Percentiles rank a stretch among this genome's conserved stretches.
phyloP scores from a whole-genome alignment of 1,140 invertebrate species.

The Drosophila mojavensis region DNA sequence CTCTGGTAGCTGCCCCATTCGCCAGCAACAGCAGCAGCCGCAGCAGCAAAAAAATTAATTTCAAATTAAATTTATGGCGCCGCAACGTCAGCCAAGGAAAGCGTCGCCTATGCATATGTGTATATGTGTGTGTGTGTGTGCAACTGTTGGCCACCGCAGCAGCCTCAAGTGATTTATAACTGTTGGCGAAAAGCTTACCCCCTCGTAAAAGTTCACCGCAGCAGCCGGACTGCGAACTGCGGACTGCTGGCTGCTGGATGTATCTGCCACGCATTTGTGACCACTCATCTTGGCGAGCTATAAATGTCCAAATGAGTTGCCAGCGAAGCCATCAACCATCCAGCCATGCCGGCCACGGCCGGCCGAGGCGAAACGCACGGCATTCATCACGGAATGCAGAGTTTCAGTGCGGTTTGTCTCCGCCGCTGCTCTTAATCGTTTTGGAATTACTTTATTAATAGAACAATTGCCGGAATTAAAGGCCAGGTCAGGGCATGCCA shows the following conservation, averaged over 20 bases:
- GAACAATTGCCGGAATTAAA: slow-evolving; percentile 67
- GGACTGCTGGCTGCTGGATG: slow-evolving; percentile 12
- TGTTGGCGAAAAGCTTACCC: slow-evolving; percentile 47
- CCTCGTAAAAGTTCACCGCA: slow-evolving; percentile 51
- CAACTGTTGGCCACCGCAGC: slow-evolving; percentile 22
- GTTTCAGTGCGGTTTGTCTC: slow-evolving; percentile 45
- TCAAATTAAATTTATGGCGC: slow-evolving; percentile 83
- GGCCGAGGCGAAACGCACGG: not conserved
- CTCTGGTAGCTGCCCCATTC: slow-evolving; percentile 7
- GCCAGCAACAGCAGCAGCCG: slow-evolving; percentile 31
- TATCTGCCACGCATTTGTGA: slow-evolving; percentile 62
- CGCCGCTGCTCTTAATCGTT: slow-evolving; percentile 73
- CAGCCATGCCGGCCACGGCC: not conserved
- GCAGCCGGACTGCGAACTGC: not conserved
- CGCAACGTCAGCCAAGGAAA: slow-evolving; percentile 70
- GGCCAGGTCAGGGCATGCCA: slow-evolving; percentile 13
- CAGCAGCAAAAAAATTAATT: slow-evolving; percentile 81
- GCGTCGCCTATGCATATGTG: slow-evolving; percentile 43
- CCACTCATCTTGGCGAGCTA: slow-evolving; percentile 73
- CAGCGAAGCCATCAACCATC: slow-evolving; percentile 39
- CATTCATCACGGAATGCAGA: slow-evolving; percentile 13
- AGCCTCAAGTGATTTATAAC: slow-evolving; percentile 51
- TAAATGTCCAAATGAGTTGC: slow-evolving; percentile 77
- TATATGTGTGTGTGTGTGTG: slow-evolving; percentile 5
- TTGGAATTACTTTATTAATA: slow-evolving; percentile 82